These are phyloP conservation scores for Ditula angustiorana DNA, from an alignment of 2,888 invertebrate genomes.

Conservation along the genomic window DNA sequence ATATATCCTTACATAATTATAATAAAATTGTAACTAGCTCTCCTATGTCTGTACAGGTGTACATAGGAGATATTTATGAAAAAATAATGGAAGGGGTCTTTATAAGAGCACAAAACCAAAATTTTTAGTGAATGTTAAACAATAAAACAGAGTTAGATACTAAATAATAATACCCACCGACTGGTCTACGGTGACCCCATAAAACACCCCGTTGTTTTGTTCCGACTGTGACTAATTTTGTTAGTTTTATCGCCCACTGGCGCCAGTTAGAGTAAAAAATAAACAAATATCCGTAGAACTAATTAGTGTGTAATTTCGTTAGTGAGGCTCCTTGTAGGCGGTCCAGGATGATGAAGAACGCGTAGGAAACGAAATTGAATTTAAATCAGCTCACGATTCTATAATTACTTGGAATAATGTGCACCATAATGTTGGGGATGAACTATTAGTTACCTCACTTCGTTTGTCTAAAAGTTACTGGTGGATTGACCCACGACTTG, in stretches of 20 bases:
- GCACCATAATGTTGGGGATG: neutral
- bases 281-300: constrained; percentile 79
- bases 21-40: too few species aligned
- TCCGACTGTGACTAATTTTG: constrained; percentile 78
- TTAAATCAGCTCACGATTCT: constrained; percentile 16
- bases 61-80: too few species aligned
- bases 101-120: too few species aligned
- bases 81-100: too few species aligned
- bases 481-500: too few species aligned
- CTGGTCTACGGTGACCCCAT: constrained; percentile 19
- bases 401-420: neutral
- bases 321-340: constrained; percentile 77
- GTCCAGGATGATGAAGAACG: constrained; percentile 55
- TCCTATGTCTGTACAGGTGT: too few species aligned
- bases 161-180: too few species aligned
- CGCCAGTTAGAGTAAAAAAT: constrained; percentile 75
- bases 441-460: neutral
- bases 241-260: constrained; percentile 70
- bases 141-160: too few species aligned
- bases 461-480: neutral
- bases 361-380: constrained; percentile 56
- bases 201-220: constrained; percentile 47
- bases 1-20: too few species aligned
- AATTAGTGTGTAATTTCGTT: constrained; percentile 82
- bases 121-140: too few species aligned